These are phyloP conservation scores for Drosophila lutescens DNA, from an alignment of 2,888 invertebrate species.

Conservation along the genomic window DNA sequence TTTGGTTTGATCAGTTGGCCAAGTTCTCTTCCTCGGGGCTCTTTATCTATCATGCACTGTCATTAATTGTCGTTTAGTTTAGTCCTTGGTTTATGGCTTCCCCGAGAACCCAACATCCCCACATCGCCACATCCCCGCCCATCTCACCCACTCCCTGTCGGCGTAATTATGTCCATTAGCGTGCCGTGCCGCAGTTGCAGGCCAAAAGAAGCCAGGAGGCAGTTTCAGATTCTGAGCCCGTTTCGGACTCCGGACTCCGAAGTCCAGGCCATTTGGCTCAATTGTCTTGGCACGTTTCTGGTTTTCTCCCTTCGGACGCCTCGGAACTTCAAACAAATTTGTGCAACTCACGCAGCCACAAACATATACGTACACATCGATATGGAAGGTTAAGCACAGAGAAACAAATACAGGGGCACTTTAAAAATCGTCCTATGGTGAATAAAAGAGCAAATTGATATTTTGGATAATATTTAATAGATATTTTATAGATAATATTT, in stretches of 20 bases:
- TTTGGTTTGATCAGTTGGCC: constrained; percentile 46
- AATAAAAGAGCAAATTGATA: not conserved
- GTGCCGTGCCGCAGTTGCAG: constrained; percentile 53
- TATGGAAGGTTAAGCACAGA: constrained; percentile 11
- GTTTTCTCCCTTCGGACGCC: constrained; percentile 33
- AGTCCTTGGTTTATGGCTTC: constrained; percentile 34
- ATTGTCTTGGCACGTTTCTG: constrained; percentile 65
- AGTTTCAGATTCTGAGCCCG: constrained; percentile 20
- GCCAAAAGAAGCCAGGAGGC: constrained; percentile 37
- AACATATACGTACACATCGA: constrained; percentile 43
- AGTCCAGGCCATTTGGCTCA: constrained; percentile 50
- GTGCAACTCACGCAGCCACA: constrained; percentile 53
- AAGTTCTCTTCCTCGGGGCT: constrained; percentile 23
- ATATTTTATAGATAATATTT: not conserved
- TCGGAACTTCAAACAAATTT: constrained; percentile 60
- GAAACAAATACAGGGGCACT: not conserved
- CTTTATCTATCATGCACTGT: constrained; percentile 57
- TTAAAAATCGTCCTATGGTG: not conserved
- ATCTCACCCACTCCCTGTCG: constrained; percentile 4
- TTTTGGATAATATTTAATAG: not conserved
- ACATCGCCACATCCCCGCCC: not conserved
- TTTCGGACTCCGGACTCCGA: not conserved
- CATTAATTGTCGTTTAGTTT: constrained; percentile 70
- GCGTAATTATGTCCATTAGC: constrained; percentile 72
- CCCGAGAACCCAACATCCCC: not conserved